A percentile compares a stretch with the other conserved stretches of the same genome.
Evolutionary conservation across 2,113 vertebrate species (phyloP).

Genomic region (Engraulis encrasicolus): DNA sequence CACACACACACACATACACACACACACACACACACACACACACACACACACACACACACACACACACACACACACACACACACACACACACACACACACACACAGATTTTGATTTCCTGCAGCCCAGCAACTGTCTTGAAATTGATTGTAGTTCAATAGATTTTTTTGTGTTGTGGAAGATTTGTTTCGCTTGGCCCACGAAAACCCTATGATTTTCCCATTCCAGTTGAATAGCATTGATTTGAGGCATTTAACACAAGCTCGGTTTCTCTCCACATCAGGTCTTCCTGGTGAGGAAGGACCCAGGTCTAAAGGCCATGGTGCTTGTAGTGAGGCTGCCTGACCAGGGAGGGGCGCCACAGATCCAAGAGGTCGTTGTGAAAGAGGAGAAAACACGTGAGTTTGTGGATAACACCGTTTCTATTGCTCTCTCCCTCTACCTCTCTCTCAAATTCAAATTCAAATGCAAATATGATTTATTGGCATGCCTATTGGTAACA

Average conservation of each 20-base stretch:
- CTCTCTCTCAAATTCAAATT: too few species aligned
- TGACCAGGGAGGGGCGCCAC: constrained; percentile 47
- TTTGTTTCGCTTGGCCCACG: too few species aligned
- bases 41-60: neutral
- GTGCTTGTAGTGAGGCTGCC: constrained; percentile 80
- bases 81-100: neutral
- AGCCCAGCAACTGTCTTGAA: too few species aligned
- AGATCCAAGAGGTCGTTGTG: constrained; percentile 75
- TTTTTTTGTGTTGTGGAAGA: too few species aligned
- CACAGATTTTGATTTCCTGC: too few species aligned
- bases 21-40: neutral
- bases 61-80: neutral
- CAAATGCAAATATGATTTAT: too few species aligned
- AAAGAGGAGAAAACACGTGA: constrained; percentile 87
- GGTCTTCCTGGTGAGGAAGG: constrained; percentile 82
- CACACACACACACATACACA: neutral
- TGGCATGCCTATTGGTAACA: too few species aligned
- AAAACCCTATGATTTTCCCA: too few species aligned
- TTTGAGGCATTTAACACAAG: neutral
- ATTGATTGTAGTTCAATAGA: too few species aligned
- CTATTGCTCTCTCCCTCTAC: neutral
- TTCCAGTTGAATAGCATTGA: too few species aligned
- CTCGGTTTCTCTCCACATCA: constrained; percentile 54
- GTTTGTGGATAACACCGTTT: constrained; percentile 42
- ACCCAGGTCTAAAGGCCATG: constrained; percentile 69